Evolutionary conservation across 2,888 invertebrate species (phyloP), one percentile per base, ranked within the genome.

Genomic region (Ophraella communa): DNA sequence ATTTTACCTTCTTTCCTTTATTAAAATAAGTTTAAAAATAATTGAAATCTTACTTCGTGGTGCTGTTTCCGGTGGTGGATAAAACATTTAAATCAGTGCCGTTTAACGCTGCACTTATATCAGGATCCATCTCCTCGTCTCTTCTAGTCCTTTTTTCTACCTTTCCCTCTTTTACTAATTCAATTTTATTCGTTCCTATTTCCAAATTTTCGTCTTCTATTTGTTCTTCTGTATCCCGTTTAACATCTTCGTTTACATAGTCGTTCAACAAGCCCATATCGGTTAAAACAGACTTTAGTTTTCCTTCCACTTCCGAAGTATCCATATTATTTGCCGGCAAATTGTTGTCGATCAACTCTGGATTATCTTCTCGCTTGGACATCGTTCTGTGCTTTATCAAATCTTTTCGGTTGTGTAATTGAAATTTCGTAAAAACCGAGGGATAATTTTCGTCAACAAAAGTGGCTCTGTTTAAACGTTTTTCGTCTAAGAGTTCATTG

Each of bases 191-290:
- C 3, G 70, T 71, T 17, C 73, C 74, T 23, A 65, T 33, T 42
- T 74, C 75, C 49, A 74, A 54, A 62, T 75, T 71, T 59, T 77
- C 74, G 42, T 75, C 75, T 39, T 68, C 68, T 3, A 63, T 71
- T 59, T 77, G 74, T 35, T 75, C 75, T 39, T 68, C 68, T 3
- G 63, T 64, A 24, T 73, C 73, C 1, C 73, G 67, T 62, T 76
- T 75, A 27, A 45, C 66, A 21, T 71, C 67, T 18, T 70, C 70
- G 49, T 65, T 60, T 4, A 59, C 49, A 30, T 74, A 71, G 51
- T 74, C 74, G 11, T 76, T 75, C 8, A 77, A 74, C 7, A 78
- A 51, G 4, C 77, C 77, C 76, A 78, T 76, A 30, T 78, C 77
- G 35, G 72, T 71, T 42, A 78, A 57, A 45, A 78, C 71, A 27